These are phyloP conservation scores for Crossaster papposus DNA, from an alignment of 53 echinoderm and acorn worm species.

Conservation along the genomic window DNA sequence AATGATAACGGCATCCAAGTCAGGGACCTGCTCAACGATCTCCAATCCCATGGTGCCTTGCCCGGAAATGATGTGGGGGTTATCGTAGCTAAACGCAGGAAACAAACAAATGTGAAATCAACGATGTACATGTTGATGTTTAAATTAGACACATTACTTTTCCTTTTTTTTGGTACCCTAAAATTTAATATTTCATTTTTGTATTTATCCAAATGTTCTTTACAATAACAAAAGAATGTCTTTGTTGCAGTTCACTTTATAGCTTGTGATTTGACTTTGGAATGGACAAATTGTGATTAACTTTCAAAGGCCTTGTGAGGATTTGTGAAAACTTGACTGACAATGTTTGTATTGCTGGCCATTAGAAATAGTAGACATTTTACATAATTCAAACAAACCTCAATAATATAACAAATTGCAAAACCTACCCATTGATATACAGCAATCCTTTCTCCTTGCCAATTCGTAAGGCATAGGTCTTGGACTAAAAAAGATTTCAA, in stretches of 20 bases:
- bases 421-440: constrained; percentile 95
- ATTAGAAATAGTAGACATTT: too few relatives aligned
- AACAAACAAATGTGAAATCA: not conserved
- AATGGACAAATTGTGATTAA: too few relatives aligned
- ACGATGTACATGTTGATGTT: not conserved
- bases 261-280: too few relatives aligned
- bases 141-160: not conserved
- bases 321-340: too few relatives aligned
- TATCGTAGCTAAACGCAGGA: constrained; percentile 77
- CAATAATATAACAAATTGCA: too few relatives aligned
- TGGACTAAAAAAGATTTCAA: constrained; percentile 73
- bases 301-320: too few relatives aligned
- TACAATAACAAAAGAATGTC: too few relatives aligned
- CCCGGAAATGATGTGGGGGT: constrained; percentile 95
- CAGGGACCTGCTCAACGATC: constrained; percentile 96
- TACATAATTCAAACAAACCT: too few relatives aligned
- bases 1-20: constrained; percentile 88
- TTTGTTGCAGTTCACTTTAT: too few relatives aligned
- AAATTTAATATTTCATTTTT: too few relatives aligned
- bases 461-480: constrained; percentile 80
- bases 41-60: constrained; percentile 98
- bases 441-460: constrained; percentile 76
- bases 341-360: too few relatives aligned
- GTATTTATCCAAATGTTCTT: too few relatives aligned
- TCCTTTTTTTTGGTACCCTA: not conserved